Conservation (phyloP, 2,113 vertebrate genomes). For the Nesoenas mayeri region DNA sequence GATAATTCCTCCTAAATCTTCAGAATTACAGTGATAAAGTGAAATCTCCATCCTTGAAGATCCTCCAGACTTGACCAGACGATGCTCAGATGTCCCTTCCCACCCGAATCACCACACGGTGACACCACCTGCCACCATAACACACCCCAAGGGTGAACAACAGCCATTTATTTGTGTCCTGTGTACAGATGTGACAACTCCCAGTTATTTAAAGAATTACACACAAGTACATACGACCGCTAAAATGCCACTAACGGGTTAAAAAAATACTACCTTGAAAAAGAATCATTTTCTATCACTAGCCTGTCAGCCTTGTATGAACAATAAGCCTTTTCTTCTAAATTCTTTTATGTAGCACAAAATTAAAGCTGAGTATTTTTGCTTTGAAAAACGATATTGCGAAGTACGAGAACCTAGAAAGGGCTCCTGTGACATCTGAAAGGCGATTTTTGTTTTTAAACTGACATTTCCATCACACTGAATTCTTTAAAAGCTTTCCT, state of each 20-base stretch:
- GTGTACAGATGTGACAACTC: fast-evolving
- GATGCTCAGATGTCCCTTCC: too few relatives aligned
- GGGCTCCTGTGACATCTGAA: background rate
- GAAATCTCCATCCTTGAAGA: background rate
- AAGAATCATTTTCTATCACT: background rate
- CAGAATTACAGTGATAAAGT: background rate
- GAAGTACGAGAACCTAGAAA: background rate
- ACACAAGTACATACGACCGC: background rate
- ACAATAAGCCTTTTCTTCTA: background rate
- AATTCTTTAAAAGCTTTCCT: background rate
- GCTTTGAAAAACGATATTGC: background rate
- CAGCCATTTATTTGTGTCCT: background rate
- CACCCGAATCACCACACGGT: background rate
- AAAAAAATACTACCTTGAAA: background rate
- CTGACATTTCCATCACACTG: background rate
- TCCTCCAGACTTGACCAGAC: background rate
- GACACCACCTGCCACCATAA: fast-evolving
- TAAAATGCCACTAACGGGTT: background rate
- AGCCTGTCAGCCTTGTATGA: background rate
- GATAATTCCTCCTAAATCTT: background rate
- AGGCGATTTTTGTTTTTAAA: background rate
- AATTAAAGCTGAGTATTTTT: constrained; percentile 27
- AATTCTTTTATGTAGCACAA: background rate
- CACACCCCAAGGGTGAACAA: background rate
- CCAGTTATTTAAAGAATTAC: background rate